phyloP scores from a whole-genome alignment of 2,888 invertebrate genomes.

The Temnothorax rugatulus region DNA sequence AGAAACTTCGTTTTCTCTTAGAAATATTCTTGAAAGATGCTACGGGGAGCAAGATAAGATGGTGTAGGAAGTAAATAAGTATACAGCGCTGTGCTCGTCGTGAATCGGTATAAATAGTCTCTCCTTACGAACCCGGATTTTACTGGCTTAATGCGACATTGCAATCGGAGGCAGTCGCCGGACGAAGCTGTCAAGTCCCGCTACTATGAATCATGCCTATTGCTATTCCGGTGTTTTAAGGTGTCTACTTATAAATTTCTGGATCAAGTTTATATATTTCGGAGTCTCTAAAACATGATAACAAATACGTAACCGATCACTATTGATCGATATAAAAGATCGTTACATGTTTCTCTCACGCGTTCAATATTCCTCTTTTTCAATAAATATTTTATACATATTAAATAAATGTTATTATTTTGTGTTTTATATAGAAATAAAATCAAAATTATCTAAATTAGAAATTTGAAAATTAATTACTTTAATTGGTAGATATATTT shows the following conservation, averaged over 20 bases:
- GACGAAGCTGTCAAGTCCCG: conserved; percentile 68
- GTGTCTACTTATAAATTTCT: conserved; percentile 2
- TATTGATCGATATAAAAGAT: neutral
- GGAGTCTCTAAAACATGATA: neutral
- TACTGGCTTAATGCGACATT: conserved; percentile 68
- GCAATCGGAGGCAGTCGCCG: conserved; percentile 67
- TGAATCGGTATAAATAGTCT: conserved; percentile 69
- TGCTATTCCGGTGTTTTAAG: conserved; percentile 62
- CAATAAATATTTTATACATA: neutral
- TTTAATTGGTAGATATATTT: neutral
- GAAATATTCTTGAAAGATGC: conserved; percentile 16
- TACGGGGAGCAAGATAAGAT: conserved; percentile 24
- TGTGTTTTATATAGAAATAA: neutral
- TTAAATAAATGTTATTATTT: neutral
- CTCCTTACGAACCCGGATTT: conserved; percentile 67
- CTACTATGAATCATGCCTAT: conserved; percentile 66
- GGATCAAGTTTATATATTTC: neutral
- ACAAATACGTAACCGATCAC: neutral
- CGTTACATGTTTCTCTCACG: neutral
- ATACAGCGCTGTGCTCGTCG: conserved; percentile 45
- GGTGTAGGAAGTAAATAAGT: conserved; percentile 49
- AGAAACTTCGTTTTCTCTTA: neutral
- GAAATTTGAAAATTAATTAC: neutral
- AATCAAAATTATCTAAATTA: neutral
- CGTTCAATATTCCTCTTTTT: neutral